Evolutionary conservation across 1,140 invertebrate genomes (phyloP).

Genomic region (Thaumetopoea pityocampa): DNA sequence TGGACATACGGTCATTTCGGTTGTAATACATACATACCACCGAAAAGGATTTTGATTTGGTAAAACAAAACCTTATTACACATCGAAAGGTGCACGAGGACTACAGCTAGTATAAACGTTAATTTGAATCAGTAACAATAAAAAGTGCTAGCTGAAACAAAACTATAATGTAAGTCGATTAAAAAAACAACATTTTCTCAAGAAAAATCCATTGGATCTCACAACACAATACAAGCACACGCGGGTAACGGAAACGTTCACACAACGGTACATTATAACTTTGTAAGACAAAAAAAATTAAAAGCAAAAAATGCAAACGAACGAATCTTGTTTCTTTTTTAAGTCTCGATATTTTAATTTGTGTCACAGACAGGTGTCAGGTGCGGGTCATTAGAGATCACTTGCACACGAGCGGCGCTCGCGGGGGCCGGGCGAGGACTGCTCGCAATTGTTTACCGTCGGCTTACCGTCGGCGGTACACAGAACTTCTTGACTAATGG

Average conservation of each 20-base stretch:
- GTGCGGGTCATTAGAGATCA: slow-evolving; percentile 18
- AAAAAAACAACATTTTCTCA: slow-evolving; percentile 30
- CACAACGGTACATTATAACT: slow-evolving; percentile 38
- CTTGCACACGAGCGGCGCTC: slow-evolving; percentile 31
- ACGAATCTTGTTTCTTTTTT: slow-evolving; percentile 45
- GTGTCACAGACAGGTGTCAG: slow-evolving; percentile 34
- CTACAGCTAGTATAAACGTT: too few relatives aligned
- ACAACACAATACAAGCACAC: slow-evolving; percentile 48
- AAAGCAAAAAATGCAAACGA: slow-evolving; percentile 34
- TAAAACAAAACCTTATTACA: too few relatives aligned
- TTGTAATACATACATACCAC: too few relatives aligned
- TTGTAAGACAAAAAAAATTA: slow-evolving; percentile 23
- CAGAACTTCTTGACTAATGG: slow-evolving; percentile 26
- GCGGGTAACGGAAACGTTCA: slow-evolving; percentile 35
- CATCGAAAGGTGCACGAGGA: too few relatives aligned
- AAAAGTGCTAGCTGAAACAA: too few relatives aligned
- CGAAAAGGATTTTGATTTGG: too few relatives aligned
- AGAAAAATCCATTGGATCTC: slow-evolving; percentile 38
- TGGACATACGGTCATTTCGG: too few relatives aligned
- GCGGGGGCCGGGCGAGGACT: slow-evolving; percentile 57
- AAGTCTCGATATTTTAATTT: slow-evolving; percentile 23
- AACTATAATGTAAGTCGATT: slow-evolving; percentile 14
- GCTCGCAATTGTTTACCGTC: slow-evolving; percentile 66
- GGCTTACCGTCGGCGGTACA: slow-evolving; percentile 37
- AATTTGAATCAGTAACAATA: too few relatives aligned